These are phyloP conservation scores for Petrolisthes cinctipes DNA, from an alignment of 2,888 invertebrate genomes.

Conservation along the genomic window DNA sequence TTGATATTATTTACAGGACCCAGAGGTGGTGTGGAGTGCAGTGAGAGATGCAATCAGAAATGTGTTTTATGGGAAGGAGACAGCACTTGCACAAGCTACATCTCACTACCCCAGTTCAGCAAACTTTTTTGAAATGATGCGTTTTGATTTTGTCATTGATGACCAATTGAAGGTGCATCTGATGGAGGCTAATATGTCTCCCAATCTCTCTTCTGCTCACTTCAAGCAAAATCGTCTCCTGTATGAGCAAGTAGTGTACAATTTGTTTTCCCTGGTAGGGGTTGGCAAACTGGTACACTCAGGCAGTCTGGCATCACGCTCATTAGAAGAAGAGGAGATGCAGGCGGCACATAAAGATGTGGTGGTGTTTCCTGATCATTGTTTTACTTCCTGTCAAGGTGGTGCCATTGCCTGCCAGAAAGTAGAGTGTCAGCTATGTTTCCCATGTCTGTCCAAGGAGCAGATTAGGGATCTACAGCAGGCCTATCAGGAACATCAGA, in stretches of 20 bases:
- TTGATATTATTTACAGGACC: constrained; percentile 73
- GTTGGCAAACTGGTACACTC: constrained; percentile 69
- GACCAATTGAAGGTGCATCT: constrained; percentile 86
- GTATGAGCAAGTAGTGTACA: constrained; percentile 93
- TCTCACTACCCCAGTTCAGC: constrained; percentile 69
- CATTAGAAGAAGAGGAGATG: constrained; percentile 75
- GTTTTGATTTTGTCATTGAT: constrained; percentile 94
- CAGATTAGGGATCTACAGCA: constrained; percentile 74
- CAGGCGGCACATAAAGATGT: constrained; percentile 84
- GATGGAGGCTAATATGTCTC: constrained; percentile 98
- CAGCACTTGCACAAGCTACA: constrained; percentile 76
- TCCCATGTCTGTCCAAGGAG: constrained; percentile 79
- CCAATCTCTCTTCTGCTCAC: constrained; percentile 93
- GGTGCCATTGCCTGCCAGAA: constrained; percentile 74
- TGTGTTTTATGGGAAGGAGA: constrained; percentile 77
- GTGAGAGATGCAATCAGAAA: constrained; percentile 82
- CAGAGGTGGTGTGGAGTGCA: constrained; percentile 82
- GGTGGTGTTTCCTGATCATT: constrained; percentile 80
- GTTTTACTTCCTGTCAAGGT: constrained; percentile 73
- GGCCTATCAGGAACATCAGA: constrained; percentile 85
- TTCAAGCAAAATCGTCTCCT: constrained; percentile 86
- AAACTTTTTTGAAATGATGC: constrained; percentile 93
- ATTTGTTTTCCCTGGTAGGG: constrained; percentile 84
- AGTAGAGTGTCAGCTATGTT: constrained; percentile 82
- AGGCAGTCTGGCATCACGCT: constrained; percentile 57